Base-by-base conservation (phyloP, 2,888 invertebrate species). In the Tiphia femorata region DNA sequence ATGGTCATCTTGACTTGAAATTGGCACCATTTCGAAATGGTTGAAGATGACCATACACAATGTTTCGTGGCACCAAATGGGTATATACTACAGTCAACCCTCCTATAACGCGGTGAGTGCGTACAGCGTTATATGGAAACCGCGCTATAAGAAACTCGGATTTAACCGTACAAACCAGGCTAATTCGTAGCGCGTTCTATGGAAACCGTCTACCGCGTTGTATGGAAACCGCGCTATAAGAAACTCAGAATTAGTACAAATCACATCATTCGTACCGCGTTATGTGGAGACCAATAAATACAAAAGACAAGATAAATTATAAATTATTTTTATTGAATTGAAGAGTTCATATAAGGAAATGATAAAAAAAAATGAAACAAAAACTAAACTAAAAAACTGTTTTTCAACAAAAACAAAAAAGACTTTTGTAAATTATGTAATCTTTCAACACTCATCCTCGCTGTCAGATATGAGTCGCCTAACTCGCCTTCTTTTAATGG, bases 391-490 rank as follows among this genome's bases (percentile, higher is more conserved):
- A 48, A 53, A 47, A 47, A 47, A 47, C 33, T 47, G 46, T 35
- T 47, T 44, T 30, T 30, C 44, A 44, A 44, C 44, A 44, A 44
- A 44, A 44, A 44, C 30, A 44, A 44, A 14, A 46, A 33, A 46
- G 21, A 46, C 46, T 46, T 46, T 46, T 46, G 46, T 33, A 33
- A 46, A 46, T 46, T 46, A 44, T 44, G 29, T 46, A 33, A 46
- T 46, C 35, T 53, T 53, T 53, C 27, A 35, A 35, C 35, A 53
- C 48, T 53, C 53, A 53, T 53, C 53, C 47, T 53, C 53, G 53
- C 48, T 53, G 41, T 53, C 42, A 53, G 14, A 53, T 53, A 48
- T 53, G 48, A 48, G 49, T 49, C 49, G 41, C 49, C 49, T 41
- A 49, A 49, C 41, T 49, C 49, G 49, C 16, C 35, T 50, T 50